Conservation (phyloP, 1,140 invertebrate species). For the Riptortus pedestris region DNA sequence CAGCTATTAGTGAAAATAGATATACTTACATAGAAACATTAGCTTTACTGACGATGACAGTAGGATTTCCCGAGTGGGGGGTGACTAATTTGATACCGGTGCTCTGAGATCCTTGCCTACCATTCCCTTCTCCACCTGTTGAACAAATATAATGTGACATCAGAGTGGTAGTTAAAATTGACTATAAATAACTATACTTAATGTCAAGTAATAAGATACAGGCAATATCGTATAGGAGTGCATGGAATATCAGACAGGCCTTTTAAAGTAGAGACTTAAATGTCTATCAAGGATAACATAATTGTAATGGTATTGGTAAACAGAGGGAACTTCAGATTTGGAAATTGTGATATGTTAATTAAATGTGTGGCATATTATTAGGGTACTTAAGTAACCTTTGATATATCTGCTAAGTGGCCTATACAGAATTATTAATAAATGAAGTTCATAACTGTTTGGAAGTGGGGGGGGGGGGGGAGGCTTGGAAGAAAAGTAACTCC, state of each 20-base stretch:
- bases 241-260: background rate
- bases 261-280: too few species aligned
- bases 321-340: too few species aligned
- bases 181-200: background rate
- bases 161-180: background rate
- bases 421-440: too few species aligned
- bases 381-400: too few species aligned
- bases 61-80: conserved; percentile 32
- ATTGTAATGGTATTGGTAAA: too few species aligned
- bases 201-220: background rate
- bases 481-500: too few species aligned
- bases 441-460: too few species aligned
- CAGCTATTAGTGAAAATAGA: background rate
- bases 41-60: conserved; percentile 43
- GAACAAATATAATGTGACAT: conserved; percentile 28
- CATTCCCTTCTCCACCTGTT: conserved; percentile 25
- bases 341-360: too few species aligned
- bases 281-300: too few species aligned
- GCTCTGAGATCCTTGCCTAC: conserved; percentile 35
- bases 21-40: conserved; percentile 25
- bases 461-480: too few species aligned
- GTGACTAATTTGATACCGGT: conserved; percentile 34
- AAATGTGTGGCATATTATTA: too few species aligned
- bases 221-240: background rate
- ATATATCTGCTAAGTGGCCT: too few species aligned